Conservation (phyloP, 2,113 vertebrate genomes). For the Oriolus oriolus region DNA sequence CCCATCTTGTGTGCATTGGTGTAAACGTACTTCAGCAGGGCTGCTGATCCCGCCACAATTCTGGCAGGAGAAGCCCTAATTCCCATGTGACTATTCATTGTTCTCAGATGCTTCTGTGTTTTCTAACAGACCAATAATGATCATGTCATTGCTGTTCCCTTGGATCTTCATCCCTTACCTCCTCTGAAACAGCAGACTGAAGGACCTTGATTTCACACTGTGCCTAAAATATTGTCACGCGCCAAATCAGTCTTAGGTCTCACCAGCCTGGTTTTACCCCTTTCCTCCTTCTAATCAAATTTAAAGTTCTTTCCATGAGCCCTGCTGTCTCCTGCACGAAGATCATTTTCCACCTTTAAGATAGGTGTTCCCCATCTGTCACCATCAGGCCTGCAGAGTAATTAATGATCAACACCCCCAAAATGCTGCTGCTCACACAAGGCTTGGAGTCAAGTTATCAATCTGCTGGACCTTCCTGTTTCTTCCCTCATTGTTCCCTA, state of each 20-base stretch:
- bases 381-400: not conserved
- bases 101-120: not conserved
- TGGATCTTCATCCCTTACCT: not conserved
- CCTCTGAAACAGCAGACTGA: not conserved
- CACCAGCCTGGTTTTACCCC: not conserved
- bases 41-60: not conserved
- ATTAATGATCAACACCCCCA: not conserved
- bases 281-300: not conserved
- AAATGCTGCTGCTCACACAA: not conserved
- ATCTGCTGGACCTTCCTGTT: not conserved
- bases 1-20: not conserved
- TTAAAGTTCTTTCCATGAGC: not conserved
- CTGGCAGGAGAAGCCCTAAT: not conserved
- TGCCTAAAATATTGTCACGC: not conserved
- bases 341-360: not conserved
- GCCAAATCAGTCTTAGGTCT: not conserved
- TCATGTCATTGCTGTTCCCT: not conserved
- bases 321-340: not conserved
- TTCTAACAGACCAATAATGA: not conserved
- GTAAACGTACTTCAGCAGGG: not conserved
- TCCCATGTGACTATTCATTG: not conserved
- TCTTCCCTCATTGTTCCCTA: not conserved
- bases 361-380: not conserved
- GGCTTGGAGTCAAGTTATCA: not conserved
- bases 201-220: not conserved